Evolutionary conservation across 2,113 vertebrate genomes (phyloP).

Genomic region (Leucoraja erinaceus): DNA sequence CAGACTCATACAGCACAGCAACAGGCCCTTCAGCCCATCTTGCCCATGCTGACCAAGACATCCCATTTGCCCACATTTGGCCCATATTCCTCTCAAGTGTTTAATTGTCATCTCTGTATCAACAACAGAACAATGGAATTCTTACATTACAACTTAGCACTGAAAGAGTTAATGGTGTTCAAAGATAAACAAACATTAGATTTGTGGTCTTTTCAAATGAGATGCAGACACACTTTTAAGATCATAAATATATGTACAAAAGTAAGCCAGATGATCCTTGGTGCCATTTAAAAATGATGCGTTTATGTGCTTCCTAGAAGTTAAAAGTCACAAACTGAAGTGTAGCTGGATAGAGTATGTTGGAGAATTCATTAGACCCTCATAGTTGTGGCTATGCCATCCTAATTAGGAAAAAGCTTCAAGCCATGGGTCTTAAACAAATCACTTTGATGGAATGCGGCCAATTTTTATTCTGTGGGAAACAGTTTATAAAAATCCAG

Average conservation of each 20-base stretch:
- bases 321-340: conserved; percentile 5
- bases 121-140: no score
- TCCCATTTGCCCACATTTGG: no score
- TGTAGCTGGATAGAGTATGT: background rate
- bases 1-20: no score
- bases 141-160: no score
- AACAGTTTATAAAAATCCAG: background rate
- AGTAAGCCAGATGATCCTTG: background rate
- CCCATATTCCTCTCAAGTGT: no score
- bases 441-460: background rate
- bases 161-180: background rate
- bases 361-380: background rate
- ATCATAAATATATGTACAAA: background rate
- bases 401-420: conserved; percentile 30
- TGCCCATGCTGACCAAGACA: no score
- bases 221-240: background rate
- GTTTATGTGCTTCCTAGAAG: background rate
- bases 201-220: background rate
- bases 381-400: background rate
- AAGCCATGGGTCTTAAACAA: conserved; percentile 13
- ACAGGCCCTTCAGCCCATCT: no score
- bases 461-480: conserved; percentile 29
- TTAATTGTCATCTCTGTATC: no score
- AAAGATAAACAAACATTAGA: background rate
- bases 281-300: background rate